A percentile compares a stretch with the other conserved stretches of the same genome.
Evolutionary conservation across 2,113 vertebrate genomes (phyloP).

Genomic region (Seriola aureovittata): DNA sequence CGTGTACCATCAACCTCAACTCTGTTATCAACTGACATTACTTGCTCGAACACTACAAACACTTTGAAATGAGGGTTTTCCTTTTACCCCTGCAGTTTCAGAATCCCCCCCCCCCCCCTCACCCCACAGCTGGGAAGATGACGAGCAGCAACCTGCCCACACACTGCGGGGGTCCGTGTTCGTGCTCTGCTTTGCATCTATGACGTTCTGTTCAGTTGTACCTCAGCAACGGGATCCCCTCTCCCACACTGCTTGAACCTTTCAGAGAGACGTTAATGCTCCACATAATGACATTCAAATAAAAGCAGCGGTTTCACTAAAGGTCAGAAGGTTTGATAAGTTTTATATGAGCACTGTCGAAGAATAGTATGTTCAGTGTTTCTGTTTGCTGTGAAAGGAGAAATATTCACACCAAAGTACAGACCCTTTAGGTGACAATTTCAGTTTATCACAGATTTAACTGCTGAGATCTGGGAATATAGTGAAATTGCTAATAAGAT

Average conservation of each 20-base stretch:
- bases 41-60: slow-evolving; percentile 1
- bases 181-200: slow-evolving; percentile 1
- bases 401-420: not conserved
- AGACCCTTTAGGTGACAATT: not conserved
- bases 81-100: slow-evolving; percentile 49
- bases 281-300: slow-evolving; percentile 46
- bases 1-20: slow-evolving; percentile 25
- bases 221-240: slow-evolving; percentile 47
- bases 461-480: not conserved
- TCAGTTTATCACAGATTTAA: not conserved
- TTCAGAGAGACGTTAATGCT: not conserved
- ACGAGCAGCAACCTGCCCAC: slow-evolving; percentile 42
- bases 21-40: slow-evolving; percentile 5
- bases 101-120: slow-evolving; percentile 32
- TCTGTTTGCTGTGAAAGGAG: not conserved
- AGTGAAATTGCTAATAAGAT: not conserved
- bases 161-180: slow-evolving; percentile 41
- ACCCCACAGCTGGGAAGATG: slow-evolving; percentile 35
- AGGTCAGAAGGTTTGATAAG: slow-evolving; percentile 12
- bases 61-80: slow-evolving; percentile 53
- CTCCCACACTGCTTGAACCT: not conserved
- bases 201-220: slow-evolving; percentile 21
- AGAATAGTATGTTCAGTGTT: not conserved
- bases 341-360: not conserved
- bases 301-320: slow-evolving; percentile 7